Evolutionary conservation across 2,888 invertebrate genomes (phyloP).

Genomic region (Octonoba sinensis): DNA sequence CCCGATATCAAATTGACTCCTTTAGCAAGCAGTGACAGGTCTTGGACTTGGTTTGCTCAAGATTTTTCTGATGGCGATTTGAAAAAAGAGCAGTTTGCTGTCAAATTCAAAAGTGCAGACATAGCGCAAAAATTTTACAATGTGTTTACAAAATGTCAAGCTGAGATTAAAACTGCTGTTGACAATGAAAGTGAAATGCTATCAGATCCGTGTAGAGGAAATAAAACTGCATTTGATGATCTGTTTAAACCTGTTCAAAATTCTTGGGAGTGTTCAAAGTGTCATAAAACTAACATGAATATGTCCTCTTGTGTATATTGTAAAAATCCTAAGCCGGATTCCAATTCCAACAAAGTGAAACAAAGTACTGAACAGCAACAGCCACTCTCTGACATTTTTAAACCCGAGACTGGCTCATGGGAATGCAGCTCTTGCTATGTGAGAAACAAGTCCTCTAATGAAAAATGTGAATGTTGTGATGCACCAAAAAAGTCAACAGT

Average conservation of each 20-base stretch:
- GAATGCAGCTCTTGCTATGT: slow-evolving; percentile 78
- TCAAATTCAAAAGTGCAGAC: slow-evolving; percentile 78
- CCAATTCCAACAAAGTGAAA: background rate
- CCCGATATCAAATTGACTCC: slow-evolving; percentile 68
- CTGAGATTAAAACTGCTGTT: slow-evolving; percentile 8
- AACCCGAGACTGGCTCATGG: slow-evolving; percentile 76
- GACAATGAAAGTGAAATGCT: background rate
- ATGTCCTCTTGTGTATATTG: slow-evolving; percentile 29
- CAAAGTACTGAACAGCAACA: background rate
- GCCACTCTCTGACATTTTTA: slow-evolving; percentile 72
- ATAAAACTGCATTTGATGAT: slow-evolving; percentile 30
- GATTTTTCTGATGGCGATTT: slow-evolving; percentile 76
- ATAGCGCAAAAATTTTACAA: slow-evolving; percentile 51
- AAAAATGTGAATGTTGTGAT: slow-evolving; percentile 73
- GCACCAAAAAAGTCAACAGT: slow-evolving; percentile 59
- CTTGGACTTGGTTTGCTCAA: slow-evolving; percentile 70
- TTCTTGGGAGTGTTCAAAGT: slow-evolving; percentile 44
- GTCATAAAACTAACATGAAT: slow-evolving; percentile 30
- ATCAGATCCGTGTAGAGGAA: slow-evolving; percentile 27
- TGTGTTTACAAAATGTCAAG: slow-evolving; percentile 60
- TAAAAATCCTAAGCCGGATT: slow-evolving; percentile 72
- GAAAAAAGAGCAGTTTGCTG: slow-evolving; percentile 80
- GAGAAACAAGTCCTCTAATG: slow-evolving; percentile 74
- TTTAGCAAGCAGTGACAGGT: slow-evolving; percentile 67
- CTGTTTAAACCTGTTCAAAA: slow-evolving; percentile 9